Base-by-base conservation (phyloP, 1,140 invertebrate genomes). In the Tribolium madens region DNA sequence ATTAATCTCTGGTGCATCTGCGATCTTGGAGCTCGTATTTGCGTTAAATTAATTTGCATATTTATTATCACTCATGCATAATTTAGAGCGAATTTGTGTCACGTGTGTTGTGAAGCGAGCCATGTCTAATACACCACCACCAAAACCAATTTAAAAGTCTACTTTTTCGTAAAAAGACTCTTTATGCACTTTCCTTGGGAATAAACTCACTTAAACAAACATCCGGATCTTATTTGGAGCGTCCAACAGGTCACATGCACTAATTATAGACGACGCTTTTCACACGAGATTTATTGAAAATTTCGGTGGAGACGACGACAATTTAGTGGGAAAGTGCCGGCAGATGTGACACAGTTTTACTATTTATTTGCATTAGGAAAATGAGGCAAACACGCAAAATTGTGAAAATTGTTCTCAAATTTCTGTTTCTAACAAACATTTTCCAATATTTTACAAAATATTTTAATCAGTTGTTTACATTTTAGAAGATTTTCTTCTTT, bases 1-100 rank as follows among this genome's bases (percentile, higher is more conserved):
- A 42, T 42, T 42, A 42, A 42, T 50, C 15, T 17, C 6, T 57
- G 15, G 18, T 57, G 52, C 52, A 57, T 57, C 9, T 52, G 50
- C 50, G 10, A 3, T 2, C 50, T 52, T 52, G 13, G 50, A 10
- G 50, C 2, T 13, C 53, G 53, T 60, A 64, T 64, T 64, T 64
- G 57, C 26, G 57, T 42, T 64, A 64, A 64, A 64, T 64, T 64
- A 64, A 64, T 64, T 64, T 64, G 57, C 57, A 64, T 64, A 64
- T 64, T 64, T 64, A 64, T 64, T 64, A 64, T 64, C 21, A 9
- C 10, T 26, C 26, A 64, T 64, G 57, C 21, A 64, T 64, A 33
- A 64, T 64, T 64, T 64, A 64, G 57, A 64, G 26, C 26, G 57
- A 64, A 64, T 64, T 64, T 64, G 57, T 64, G 57, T 64, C 57